Conservation (phyloP, 92 coral and sea anemone species). For the Desmophyllum pertusum region DNA sequence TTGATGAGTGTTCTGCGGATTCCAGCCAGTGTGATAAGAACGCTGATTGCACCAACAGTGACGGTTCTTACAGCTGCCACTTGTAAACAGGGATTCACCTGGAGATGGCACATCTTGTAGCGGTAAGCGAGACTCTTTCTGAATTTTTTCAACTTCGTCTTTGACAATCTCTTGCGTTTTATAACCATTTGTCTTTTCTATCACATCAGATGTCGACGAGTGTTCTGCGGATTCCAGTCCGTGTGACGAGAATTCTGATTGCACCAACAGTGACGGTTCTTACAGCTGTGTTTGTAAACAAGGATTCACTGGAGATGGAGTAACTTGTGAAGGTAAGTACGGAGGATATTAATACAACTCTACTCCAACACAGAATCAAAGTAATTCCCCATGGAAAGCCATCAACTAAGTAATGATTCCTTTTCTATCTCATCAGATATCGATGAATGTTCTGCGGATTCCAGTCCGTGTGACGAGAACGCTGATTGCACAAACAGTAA, state of each 20-base stretch:
- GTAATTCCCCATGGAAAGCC: too few species aligned
- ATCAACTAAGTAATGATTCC: too few species aligned
- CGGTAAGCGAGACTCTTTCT: conserved; percentile 29
- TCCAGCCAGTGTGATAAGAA: too few species aligned
- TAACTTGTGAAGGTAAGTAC: conserved; percentile 7
- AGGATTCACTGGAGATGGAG: conserved; percentile 77
- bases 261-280: conserved; percentile 71
- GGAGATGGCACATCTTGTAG: conserved; percentile 39
- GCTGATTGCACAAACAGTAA: conserved; percentile 65
- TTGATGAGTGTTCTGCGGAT: conserved; percentile 20
- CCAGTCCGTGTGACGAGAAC: conserved; percentile 51
- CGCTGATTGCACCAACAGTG: conserved; percentile 58
- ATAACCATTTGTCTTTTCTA: not conserved
- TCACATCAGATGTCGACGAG: conserved; percentile 53
- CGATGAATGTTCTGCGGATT: conserved; percentile 51
- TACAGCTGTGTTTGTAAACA: conserved; percentile 59
- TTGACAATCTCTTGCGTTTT: too few species aligned
- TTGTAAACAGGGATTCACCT: conserved; percentile 5
- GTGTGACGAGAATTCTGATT: conserved; percentile 52
- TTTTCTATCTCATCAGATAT: conserved; percentile 26
- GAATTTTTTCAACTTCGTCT: too few species aligned
- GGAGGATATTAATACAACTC: too few species aligned
- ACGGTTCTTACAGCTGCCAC: conserved; percentile 67
- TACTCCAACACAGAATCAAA: too few species aligned
- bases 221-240: conserved; percentile 39